Base-by-base conservation (phyloP, 2,888 invertebrate species). In the Mactromeris polynyma region DNA sequence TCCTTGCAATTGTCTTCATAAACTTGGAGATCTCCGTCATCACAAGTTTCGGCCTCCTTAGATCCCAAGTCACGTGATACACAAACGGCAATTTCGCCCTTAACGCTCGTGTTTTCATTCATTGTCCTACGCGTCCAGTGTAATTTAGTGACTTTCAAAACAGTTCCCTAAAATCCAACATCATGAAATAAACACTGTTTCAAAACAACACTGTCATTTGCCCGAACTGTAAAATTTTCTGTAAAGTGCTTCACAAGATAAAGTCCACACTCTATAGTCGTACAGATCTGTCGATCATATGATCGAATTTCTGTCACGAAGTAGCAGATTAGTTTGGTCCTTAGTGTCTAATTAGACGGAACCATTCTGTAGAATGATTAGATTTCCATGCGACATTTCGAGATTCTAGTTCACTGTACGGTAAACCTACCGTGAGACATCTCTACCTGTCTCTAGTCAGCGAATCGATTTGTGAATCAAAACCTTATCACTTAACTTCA, bases 221-320 rank as follows among this genome's bases (percentile, higher is more conserved):
- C 26, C 26, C n/a, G 26, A 2, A 26, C 9, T 64, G 26, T 64
- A 26, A 51, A 19, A 51, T 26, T 6, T 26, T 58, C 58, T 26
- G 58, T 26, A 7, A n/a, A 64, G 6, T 26, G 26, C 11, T 6
- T 26, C 58, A n/a, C n/a, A n/a, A 64, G 26, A 26, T 64, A 64
- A 26, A 64, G n/a, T 64, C 58, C 26, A 64, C n/a, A 26, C 58
- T 9, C 26, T 26, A 21, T 21, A 26, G 46, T 64, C 26, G 26
- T 64, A 64, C 73, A 73, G n/a, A 4, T 73, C 19, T 73, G 36
- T 36, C 36, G 4, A 36, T 73, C 73, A 33, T 17, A 33, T 73
- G 19, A 73, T 73, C 36, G 73, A 73, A 73, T 73, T 73, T 73
- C 73, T 73, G 73, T 73, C 73, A 73, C 36, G 73, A 73, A 36